These are phyloP conservation scores for Rhea americana DNA, from an alignment of 2,113 vertebrate species.

Conservation along the genomic window DNA sequence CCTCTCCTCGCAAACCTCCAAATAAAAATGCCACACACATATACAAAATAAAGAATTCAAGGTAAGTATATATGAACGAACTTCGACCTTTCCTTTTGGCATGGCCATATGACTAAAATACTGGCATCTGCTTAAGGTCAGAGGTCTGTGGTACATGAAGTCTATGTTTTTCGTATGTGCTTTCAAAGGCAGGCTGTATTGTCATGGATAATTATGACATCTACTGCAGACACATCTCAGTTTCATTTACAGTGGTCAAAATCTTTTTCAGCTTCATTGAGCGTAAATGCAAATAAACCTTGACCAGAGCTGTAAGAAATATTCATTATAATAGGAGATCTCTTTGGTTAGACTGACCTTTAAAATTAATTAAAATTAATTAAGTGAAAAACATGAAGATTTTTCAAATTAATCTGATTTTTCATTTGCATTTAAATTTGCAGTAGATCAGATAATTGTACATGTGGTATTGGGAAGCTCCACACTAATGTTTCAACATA, in stretches of 20 bases:
- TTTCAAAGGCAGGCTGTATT: background rate
- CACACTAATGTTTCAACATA: background rate
- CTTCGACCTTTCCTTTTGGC: constrained; percentile 38
- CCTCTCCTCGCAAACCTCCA: background rate
- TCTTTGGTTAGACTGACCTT: background rate
- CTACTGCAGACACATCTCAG: background rate
- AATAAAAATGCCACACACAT: background rate
- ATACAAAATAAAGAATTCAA: background rate
- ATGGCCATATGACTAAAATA: constrained; percentile 35
- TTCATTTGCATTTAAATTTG: constrained; percentile 24
- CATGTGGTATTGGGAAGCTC: background rate
- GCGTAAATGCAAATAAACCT: background rate
- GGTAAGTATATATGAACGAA: background rate
- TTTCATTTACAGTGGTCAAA: background rate
- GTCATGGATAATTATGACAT: constrained; percentile 34
- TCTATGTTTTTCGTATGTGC: background rate
- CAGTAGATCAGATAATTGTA: background rate
- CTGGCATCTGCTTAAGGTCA: constrained; percentile 58
- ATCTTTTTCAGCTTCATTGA: background rate
- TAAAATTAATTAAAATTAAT: background rate
- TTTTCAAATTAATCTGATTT: background rate
- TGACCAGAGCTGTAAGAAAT: background rate
- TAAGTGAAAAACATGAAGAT: background rate
- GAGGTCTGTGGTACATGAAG: background rate
- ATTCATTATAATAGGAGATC: background rate